Percentiles rank a stretch among this genome's conserved stretches.
Conservation (phyloP, 2,113 vertebrate genomes). For the Camarhynchus parvulus region DNA sequence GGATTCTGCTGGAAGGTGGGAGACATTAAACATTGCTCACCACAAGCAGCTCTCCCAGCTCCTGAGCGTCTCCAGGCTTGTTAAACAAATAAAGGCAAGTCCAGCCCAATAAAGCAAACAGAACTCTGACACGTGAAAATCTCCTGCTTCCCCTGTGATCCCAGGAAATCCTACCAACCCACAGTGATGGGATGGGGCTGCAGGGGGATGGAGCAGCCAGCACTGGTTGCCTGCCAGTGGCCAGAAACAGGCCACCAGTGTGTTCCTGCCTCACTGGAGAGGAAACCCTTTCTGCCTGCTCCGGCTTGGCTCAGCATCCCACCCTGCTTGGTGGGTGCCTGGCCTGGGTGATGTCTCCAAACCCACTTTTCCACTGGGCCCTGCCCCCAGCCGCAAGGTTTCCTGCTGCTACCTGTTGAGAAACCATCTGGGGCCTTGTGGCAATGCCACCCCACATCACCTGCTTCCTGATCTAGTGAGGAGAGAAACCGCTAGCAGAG, state of each 20-base stretch:
- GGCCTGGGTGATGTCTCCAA: accelerated
- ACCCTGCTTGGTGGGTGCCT: neutral
- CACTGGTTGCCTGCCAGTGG: neutral
- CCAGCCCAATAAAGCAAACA: slow-evolving; percentile 61
- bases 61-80: neutral
- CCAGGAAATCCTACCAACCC: neutral
- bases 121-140: slow-evolving; percentile 38
- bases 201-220: neutral
- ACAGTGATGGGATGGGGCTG: accelerated
- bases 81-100: slow-evolving; percentile 62
- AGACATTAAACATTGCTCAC: neutral
- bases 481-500: neutral
- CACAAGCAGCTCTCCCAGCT: neutral
- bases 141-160: neutral
- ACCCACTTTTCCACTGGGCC: neutral
- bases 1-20: neutral
- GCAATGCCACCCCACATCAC: neutral
- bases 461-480: neutral
- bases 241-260: neutral
- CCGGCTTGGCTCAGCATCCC: accelerated
- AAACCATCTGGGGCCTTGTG: neutral
- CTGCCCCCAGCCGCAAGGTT: neutral
- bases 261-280: neutral
- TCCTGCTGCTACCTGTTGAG: slow-evolving; percentile 52
- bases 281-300: neutral